Evolutionary conservation across 2,113 vertebrate species (phyloP), one percentile per base, ranked within the genome.

Genomic region (Hippocampus mohnikei): DNA sequence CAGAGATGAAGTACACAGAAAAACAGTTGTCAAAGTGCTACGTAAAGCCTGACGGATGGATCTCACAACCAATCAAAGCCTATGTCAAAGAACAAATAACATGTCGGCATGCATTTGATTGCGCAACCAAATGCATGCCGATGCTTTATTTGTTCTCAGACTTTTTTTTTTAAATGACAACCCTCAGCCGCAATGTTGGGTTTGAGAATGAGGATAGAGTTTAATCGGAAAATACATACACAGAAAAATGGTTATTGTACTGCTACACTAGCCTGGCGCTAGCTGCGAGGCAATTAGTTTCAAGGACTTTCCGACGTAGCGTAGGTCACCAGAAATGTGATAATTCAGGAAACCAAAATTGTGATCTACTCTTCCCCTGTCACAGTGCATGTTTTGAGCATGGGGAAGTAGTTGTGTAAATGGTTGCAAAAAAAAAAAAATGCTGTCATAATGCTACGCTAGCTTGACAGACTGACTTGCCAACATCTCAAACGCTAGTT

Each of bases 271-370:
- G 46, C 13, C 46, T 48, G 46, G 15, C 18, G 48, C 16, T 50
- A 50, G 48, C 48, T 20, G 4, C 16, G 3, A 50, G 15, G 15
- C 18, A 18, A 50, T 50, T 46, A 46, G 48, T 50, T 50, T 20
- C 48, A 50, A 20, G 4, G 15, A 12, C 66, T 72, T 77, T 72
- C 55, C 62, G 0, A 41, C 52, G 59, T 3, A 70, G 60, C 73
- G 62, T 65, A 21, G 72, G 80, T 63, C 75, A 53, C 21, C 50
- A 52, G 18, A 20, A 20, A 20, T 52, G 20, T 46, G 44, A 46
- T 46, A 46, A 46, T 46, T 46, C 2, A 46, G 13, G 44, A 7
- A 20, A 56, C 53, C 25, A 56, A 56, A 23, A 56, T 23, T n/a
- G 2, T 12, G n/a, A 56, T 11, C 21, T 20, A 23, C 21, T 56